Base-by-base conservation (phyloP, 2,113 vertebrate genomes). In the Burhinus bistriatus region DNA sequence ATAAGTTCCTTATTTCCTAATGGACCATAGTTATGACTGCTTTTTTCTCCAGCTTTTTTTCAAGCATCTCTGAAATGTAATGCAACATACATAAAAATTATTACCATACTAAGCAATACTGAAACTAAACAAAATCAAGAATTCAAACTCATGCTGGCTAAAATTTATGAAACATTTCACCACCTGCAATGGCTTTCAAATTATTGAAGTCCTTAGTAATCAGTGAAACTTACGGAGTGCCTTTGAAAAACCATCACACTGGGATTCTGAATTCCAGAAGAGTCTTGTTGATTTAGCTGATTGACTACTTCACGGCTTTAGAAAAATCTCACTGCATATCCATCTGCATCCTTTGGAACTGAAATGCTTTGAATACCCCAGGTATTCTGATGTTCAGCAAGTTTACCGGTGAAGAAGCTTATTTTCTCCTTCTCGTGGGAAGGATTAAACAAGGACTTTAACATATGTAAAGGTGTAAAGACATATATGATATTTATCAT, bases 21-120 rank as follows among this genome's bases (percentile, higher is more conserved):
- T 36, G 98, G 98, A 38, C 97, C 97, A 83, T 97, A 99, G 75
- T 92, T 98, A 89, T 95, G 97, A 38, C 98, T 98, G 97, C 97
- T 96, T 98, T 98, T 97, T 98, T 99, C 97, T 99, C 98, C 80
- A 98, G 11, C 93, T 95, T 65, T 97, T 98, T 97, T 98, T 3
- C 98, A 80, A 99, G 96, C 69, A 97, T 95, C 47, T 90, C 98
- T 99, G 80, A 95, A 97, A 97, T 15, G 4, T 29, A 59, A 64
- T 17, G 44, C n/a, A 94, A 45, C 49, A 77, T 3, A 9, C 23
- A 45, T 45, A 65, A 81, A 75, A 78, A 66, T 13, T 9, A 52
- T 62, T 58, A 70, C 18, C 8, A 20, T 55, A 34, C 1, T 9
- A 90, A 81, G 13, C 9, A 69, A 45, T 18, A 18, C 2, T 29